These are phyloP conservation scores for Geopemphigus sp. DNA, from an alignment of 1,140 invertebrate genomes.

Conservation along the genomic window DNA sequence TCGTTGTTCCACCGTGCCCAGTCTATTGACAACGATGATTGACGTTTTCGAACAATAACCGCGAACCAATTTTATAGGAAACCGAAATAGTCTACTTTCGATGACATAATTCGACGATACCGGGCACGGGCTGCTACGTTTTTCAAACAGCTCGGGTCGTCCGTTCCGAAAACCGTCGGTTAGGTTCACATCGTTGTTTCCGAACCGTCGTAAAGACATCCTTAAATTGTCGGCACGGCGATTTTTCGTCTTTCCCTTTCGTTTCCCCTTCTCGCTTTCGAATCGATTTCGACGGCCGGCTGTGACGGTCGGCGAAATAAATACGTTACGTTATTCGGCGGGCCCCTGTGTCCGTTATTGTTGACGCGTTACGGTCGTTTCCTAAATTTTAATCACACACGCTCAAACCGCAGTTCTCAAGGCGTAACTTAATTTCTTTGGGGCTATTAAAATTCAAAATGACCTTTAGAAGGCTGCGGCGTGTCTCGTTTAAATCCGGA, in stretches of 20 bases:
- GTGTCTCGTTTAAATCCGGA: not conserved
- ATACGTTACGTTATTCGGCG: no score
- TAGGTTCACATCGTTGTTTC: no score
- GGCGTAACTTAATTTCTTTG: not conserved
- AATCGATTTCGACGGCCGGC: not conserved
- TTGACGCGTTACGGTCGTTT: not conserved
- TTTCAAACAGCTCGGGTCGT: no score
- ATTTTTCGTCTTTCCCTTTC: no score
- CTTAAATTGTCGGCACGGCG: no score
- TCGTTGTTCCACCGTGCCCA: no score
- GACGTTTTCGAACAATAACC: not conserved
- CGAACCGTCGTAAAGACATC: no score
- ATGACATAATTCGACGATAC: conserved; percentile 3
- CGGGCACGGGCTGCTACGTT: not conserved
- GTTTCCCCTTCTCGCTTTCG: no score
- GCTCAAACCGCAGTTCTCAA: not conserved
- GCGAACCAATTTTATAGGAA: no score
- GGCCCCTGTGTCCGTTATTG: not conserved
- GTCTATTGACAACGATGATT: not conserved
- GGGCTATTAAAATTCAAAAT: not conserved
- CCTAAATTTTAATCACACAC: not conserved
- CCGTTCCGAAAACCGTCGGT: no score
- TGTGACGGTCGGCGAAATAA: not conserved
- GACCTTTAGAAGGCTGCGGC: not conserved
- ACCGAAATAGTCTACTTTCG: conserved; percentile 24